phyloP scores from a whole-genome alignment of 2,113 vertebrate species.

The Micronisus gabar region DNA sequence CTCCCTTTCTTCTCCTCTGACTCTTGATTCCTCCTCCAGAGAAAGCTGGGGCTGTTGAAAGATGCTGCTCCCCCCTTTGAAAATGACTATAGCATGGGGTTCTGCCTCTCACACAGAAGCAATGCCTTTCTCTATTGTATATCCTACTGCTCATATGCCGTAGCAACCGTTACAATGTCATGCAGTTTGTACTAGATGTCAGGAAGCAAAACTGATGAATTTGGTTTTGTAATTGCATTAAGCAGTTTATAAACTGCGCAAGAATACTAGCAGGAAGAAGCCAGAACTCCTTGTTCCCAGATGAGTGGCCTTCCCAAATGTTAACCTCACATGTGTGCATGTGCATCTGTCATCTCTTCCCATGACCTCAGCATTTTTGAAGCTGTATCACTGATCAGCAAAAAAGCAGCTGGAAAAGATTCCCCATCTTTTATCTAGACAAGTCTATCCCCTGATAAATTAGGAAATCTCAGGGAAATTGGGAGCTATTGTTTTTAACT shows the following conservation, averaged over 20 bases:
- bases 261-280: neutral
- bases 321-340: accelerated
- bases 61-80: neutral
- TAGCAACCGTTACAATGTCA: neutral
- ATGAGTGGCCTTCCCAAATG: neutral
- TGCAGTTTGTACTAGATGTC: neutral
- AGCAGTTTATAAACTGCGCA: neutral
- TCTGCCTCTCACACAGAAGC: neutral
- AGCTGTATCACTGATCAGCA: neutral
- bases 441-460: neutral
- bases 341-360: neutral
- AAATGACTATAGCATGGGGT: neutral
- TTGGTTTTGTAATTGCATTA: neutral
- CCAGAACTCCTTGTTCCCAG: neutral
- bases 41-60: neutral
- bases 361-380: neutral
- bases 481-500: neutral
- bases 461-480: neutral
- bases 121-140: neutral
- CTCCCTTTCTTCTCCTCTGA: neutral
- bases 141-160: neutral
- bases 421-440: neutral
- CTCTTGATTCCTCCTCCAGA: neutral
- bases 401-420: neutral
- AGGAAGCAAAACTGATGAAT: neutral